Evolutionary conservation across 2,888 invertebrate genomes (phyloP).

Genomic region (Odontocolon sp.): DNA sequence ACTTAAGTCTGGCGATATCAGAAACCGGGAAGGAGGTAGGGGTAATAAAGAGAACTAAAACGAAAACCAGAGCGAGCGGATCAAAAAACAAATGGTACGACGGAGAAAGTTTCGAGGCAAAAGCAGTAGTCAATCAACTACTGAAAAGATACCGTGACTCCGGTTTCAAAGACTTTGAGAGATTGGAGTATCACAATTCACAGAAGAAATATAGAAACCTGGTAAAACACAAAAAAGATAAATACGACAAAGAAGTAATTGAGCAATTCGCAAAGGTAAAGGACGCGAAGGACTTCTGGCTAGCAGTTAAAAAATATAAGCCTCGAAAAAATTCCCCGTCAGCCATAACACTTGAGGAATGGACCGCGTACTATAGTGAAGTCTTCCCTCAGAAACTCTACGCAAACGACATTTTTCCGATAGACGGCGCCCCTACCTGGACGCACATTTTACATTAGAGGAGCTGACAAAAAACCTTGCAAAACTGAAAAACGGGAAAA

Average conservation of each 20-base stretch:
- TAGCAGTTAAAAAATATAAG: not conserved
- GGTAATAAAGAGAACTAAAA: not conserved
- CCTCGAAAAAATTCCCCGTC: not conserved
- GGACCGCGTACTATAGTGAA: not conserved
- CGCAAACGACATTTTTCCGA: too few species aligned
- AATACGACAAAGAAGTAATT: not conserved
- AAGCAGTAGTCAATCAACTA: not conserved
- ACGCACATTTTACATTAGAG: constrained; percentile 57
- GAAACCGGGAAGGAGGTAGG: not conserved
- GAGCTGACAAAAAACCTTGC: not conserved
- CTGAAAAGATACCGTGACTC: not conserved
- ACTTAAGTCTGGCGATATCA: not conserved
- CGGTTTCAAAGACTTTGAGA: not conserved
- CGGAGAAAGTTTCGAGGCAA: not conserved
- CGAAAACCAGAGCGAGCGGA: too few species aligned
- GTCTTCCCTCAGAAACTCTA: not conserved
- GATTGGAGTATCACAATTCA: not conserved
- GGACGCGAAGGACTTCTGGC: constrained; percentile 9
- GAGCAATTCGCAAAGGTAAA: constrained; percentile 18
- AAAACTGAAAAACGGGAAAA: constrained; percentile 8
- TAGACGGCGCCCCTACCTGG: too few species aligned
- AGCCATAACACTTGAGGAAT: not conserved
- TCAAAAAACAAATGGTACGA: not conserved
- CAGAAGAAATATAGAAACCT: constrained; percentile 4
- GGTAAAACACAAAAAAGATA: not conserved